A percentile compares a stretch with the other conserved stretches of the same genome.
Evolutionary conservation across 2,888 invertebrate species (phyloP).

Genomic region (Cephus rjabovi): DNA sequence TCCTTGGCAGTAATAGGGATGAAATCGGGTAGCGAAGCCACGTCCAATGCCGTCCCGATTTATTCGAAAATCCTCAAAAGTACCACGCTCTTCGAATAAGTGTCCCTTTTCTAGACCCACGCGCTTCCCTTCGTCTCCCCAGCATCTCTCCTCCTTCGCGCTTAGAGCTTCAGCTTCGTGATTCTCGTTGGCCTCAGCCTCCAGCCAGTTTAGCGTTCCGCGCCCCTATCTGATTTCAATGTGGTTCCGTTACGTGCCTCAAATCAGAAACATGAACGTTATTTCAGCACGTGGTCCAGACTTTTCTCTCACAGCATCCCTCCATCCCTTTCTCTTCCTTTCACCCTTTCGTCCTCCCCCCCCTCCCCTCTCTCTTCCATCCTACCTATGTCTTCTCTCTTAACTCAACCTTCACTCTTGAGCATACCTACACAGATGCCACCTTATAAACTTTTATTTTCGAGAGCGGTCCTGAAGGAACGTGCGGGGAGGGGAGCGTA

Average conservation of each 20-base stretch:
- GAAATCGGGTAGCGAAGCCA: neutral
- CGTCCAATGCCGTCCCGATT: slow-evolving; percentile 35
- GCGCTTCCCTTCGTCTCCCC: slow-evolving; percentile 31
- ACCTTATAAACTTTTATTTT: slow-evolving; percentile 62
- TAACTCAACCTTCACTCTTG: slow-evolving; percentile 7
- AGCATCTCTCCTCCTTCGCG: slow-evolving; percentile 15
- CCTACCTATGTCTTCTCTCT: slow-evolving; percentile 23
- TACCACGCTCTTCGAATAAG: slow-evolving; percentile 41
- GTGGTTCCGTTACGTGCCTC: slow-evolving; percentile 62
- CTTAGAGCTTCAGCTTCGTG: neutral
- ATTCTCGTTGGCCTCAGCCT: slow-evolving; percentile 8
- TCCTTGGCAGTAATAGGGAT: slow-evolving; percentile 13
- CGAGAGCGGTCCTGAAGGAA: slow-evolving; percentile 30
- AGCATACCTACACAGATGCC: slow-evolving; percentile 33
- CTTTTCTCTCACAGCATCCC: slow-evolving; percentile 37
- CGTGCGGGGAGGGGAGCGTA: slow-evolving; percentile 47
- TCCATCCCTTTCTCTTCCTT: neutral
- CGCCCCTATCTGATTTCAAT: slow-evolving; percentile 62
- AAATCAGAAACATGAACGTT: slow-evolving; percentile 61
- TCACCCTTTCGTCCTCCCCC: neutral
- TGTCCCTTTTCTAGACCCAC: slow-evolving; percentile 13
- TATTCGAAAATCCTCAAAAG: slow-evolving; percentile 51
- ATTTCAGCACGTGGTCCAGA: slow-evolving; percentile 53
- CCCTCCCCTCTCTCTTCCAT: neutral
- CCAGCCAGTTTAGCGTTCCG: slow-evolving; percentile 55